These are phyloP conservation scores for Acanthurus tractus DNA, from an alignment of 2,797 vertebrate species.

Conservation along the genomic window DNA sequence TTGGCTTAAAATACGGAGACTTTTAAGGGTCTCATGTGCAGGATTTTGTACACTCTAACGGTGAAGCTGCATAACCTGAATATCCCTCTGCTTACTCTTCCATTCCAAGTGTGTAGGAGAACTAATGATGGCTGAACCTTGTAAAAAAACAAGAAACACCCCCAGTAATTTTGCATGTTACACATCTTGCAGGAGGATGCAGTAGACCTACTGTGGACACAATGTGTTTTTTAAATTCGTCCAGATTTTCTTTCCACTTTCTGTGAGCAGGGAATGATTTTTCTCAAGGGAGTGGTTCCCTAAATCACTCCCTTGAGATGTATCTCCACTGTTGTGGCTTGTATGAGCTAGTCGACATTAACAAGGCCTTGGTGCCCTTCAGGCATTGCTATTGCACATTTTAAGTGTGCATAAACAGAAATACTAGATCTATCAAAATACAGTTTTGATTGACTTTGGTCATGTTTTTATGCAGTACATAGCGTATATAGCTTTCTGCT, in stretches of 20 bases:
- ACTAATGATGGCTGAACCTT: no score
- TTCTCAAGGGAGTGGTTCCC: constrained; percentile 21
- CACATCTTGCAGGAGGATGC: no score
- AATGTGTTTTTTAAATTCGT: constrained; percentile 6
- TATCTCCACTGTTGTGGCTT: constrained; percentile 11
- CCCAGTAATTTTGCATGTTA: no score
- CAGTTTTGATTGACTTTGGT: not conserved
- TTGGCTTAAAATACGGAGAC: no score
- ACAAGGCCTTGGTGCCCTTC: not conserved
- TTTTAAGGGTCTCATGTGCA: no score
- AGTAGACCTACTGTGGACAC: not conserved
- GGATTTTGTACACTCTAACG: no score
- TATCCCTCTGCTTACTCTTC: no score
- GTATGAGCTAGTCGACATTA: not conserved
- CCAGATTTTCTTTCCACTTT: constrained; percentile 4
- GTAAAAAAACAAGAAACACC: no score
- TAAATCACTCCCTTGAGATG: constrained; percentile 11
- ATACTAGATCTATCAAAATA: not conserved
- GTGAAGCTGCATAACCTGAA: no score
- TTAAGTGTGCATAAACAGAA: not conserved
- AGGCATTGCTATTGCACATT: not conserved
- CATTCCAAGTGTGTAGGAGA: no score
- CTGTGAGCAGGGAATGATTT: not conserved
- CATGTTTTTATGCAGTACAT: not conserved
- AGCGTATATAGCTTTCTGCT: not conserved